Percentiles rank a stretch among this genome's conserved stretches.
Conservation (phyloP, 2,113 vertebrate species). For the Fregetta grallaria region DNA sequence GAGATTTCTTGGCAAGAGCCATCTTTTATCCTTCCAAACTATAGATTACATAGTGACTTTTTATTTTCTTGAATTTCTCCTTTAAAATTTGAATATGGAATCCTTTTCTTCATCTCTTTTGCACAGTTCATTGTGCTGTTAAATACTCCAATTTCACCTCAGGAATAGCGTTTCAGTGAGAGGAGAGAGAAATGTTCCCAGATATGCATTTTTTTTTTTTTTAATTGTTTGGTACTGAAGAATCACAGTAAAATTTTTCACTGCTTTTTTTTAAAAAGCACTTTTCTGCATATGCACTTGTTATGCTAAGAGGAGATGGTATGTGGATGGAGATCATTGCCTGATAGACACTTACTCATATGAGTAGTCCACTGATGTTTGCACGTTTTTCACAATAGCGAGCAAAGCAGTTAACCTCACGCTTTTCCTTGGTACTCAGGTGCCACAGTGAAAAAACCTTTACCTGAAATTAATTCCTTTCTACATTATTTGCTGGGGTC, state of each 20-base stretch:
- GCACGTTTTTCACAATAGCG: background rate
- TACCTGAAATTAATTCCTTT: background rate
- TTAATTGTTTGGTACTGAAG: background rate
- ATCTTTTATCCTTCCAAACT: background rate
- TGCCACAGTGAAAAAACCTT: background rate
- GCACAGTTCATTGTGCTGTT: background rate
- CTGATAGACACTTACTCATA: background rate
- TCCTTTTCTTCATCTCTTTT: background rate
- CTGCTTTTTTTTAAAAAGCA: background rate
- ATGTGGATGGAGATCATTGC: background rate
- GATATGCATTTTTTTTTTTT: rapidly evolving
- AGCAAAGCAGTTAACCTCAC: background rate
- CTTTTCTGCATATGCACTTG: background rate
- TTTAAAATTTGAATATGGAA: background rate
- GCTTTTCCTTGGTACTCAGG: background rate
- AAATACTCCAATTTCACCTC: background rate
- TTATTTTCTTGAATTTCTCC: background rate
- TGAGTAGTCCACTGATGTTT: background rate
- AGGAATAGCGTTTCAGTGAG: background rate
- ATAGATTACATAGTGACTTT: background rate
- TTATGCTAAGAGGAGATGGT: background rate
- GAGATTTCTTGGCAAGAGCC: background rate
- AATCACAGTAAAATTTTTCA: background rate
- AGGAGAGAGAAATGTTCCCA: background rate
- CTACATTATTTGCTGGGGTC: background rate